phyloP scores from a whole-genome alignment of 2,888 invertebrate species.

The Cerceris rybyensis region DNA sequence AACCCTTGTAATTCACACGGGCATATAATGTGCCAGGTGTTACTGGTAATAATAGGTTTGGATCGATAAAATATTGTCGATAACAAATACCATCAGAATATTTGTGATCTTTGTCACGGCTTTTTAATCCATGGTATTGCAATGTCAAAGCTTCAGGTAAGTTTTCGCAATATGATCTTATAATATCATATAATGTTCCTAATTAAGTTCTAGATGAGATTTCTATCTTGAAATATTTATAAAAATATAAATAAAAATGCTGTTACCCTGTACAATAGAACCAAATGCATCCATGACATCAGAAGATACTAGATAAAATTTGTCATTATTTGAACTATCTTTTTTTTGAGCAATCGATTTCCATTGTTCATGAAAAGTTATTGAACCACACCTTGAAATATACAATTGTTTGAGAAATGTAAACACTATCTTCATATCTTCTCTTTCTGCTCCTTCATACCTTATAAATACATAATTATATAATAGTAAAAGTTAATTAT shows the following conservation, averaged over 20 bases:
- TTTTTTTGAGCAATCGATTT: conserved; percentile 8
- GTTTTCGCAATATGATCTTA: conserved; percentile 15
- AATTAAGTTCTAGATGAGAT: neutral
- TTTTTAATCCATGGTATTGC: conserved; percentile 11
- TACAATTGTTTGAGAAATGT: conserved; percentile 37
- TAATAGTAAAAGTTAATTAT: neutral
- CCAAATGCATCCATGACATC: conserved; percentile 46
- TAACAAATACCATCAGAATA: neutral
- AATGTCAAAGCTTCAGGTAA: conserved; percentile 28
- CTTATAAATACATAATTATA: conserved; percentile 6
- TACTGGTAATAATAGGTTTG: conserved; percentile 28
- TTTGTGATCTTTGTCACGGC: neutral
- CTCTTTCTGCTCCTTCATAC: neutral
- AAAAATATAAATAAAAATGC: neutral
- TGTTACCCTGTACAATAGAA: conserved; percentile 38
- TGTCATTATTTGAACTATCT: neutral
- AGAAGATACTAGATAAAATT: conserved; percentile 21
- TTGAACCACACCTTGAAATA: conserved; percentile 13
- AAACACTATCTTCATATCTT: neutral
- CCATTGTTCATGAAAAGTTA: conserved; percentile 29
- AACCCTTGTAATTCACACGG: neutral
- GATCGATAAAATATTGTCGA: conserved; percentile 19
- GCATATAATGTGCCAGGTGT: conserved; percentile 13
- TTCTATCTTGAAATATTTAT: neutral
- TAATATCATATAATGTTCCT: conserved; percentile 28